Conservation (phyloP, 1,140 invertebrate species). For the Philaenus spumarius region DNA sequence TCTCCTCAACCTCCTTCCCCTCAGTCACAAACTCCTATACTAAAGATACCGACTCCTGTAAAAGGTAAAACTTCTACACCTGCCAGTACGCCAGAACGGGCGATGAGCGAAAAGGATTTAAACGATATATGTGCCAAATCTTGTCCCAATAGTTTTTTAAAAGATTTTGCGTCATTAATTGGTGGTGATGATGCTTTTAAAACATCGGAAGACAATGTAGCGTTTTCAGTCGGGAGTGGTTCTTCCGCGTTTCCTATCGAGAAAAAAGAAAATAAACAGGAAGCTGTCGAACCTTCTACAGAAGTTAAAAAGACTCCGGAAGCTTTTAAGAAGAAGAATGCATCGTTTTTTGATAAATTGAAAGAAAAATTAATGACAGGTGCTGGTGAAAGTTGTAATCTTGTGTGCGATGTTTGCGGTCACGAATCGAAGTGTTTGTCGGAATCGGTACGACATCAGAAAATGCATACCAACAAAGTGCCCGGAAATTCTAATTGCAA, state of each 20-base stretch:
- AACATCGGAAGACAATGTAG: too few relatives aligned
- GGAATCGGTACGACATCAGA: constrained; percentile 66
- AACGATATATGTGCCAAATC: constrained; percentile 42
- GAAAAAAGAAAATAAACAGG: constrained; percentile 1
- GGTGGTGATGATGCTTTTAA: constrained; percentile 39
- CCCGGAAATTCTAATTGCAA: constrained; percentile 36
- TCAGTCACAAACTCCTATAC: not conserved
- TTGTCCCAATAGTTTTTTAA: constrained; percentile 39
- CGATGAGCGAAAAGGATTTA: constrained; percentile 40
- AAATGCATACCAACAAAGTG: constrained; percentile 42
- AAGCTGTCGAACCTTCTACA: not conserved
- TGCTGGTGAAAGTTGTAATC: constrained; percentile 41
- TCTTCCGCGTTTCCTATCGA: not conserved
- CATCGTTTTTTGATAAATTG: constrained; percentile 73
- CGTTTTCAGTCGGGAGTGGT: not conserved
- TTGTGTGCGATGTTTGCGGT: constrained; percentile 65
- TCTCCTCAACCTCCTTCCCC: not conserved
- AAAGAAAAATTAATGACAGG: constrained; percentile 66
- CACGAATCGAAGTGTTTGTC: constrained; percentile 79
- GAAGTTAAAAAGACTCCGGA: constrained; percentile 30
- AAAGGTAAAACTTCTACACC: not conserved
- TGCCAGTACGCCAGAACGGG: not conserved
- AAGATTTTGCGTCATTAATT: constrained; percentile 44
- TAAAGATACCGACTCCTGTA: not conserved
- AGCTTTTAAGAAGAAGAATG: constrained; percentile 60